Base-by-base conservation (phyloP, 2,113 vertebrate species). In the Mandrillus leucophaeus region DNA sequence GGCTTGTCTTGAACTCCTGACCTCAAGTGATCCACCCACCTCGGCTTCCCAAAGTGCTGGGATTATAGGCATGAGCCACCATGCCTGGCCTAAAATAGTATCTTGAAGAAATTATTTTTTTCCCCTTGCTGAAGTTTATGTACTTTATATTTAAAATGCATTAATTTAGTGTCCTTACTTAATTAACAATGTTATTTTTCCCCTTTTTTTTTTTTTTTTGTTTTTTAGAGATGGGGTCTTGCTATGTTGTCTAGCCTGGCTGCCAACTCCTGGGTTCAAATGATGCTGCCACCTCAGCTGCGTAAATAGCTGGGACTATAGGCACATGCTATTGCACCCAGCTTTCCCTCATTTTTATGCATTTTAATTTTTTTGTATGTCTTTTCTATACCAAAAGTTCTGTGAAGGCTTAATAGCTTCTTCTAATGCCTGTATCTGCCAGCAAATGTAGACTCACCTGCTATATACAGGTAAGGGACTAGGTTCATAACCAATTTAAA, bases 401-500 rank as follows among this genome's bases (percentile, higher is more conserved):
- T 81, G 45, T 50, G 35, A 86, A 22, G 84, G 84, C 22, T 93
- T 92, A n/a, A 23, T 94, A 68, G 68, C 70, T 96, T 75, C 17
- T 88, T 84, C 52, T 90, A 48, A 66, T 73, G 43, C 18, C 68
- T 82, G 12, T 6, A 70, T 10, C 4, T 90, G 25, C 66, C 81
- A 40, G 20, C 95, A 73, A 96, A 90, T 92, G 38, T 8, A 79
- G 35, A n/a, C 72, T 92, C 5, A 55, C 59, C 95, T 91, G 72
- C 16, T 68, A 4, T n/a, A 57, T 66, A 59, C 13, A 84, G 38
- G 8, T 89, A 79, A 93, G 25, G 50, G 57, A 95, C 75, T 75
- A 66, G 16, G 50, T 90, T 96, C 17, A 35, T 57, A 50, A 82
- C 22, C 48, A 87, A 4, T 78, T 92, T 96, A 92, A 94, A 96